A percentile compares a stretch with the other conserved stretches of the same genome.
phyloP scores from a whole-genome alignment of 2,113 vertebrate genomes.

The Pan troglodytes region NHGRI_mPanTro3-v2.1_pri NC_072413.2:103478501-103479000 shows the following conservation, averaged over 20 bases:
- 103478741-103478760: not conserved
- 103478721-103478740: not conserved
- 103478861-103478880: not conserved
- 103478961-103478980: not conserved
- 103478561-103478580: not conserved
- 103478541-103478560: not conserved
- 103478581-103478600: not conserved
- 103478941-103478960: not conserved
- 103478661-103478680: not conserved
- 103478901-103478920: too few relatives aligned
- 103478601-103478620: not conserved
- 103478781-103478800: not conserved
- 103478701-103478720: not conserved
- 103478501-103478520: not conserved
- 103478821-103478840: not conserved
- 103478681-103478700: not conserved
- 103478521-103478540: not conserved
- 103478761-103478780: not conserved
- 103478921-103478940: too few relatives aligned
- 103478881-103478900: accelerated
- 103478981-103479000: accelerated
- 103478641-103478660: not conserved
- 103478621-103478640: not conserved
- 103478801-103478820: not conserved
- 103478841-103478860: accelerated